Evolutionary conservation across 2,113 vertebrate species (phyloP).

Genomic region (Poeciliopsis turrubarensis): DNA sequence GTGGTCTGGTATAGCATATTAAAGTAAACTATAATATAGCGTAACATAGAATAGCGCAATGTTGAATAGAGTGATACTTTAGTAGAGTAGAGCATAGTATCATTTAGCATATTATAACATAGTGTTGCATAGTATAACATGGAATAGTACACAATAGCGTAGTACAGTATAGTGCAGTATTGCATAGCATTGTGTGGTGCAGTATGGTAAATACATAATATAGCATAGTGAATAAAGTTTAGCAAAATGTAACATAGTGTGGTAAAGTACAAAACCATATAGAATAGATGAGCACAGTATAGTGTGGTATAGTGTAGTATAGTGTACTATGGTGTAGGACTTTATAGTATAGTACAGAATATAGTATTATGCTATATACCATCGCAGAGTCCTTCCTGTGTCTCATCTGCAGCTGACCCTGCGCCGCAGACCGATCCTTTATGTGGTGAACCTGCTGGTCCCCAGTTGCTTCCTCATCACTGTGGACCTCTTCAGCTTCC

Average conservation of each 20-base stretch:
- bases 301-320: not conserved
- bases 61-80: not conserved
- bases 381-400: not conserved
- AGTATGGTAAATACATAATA: not conserved
- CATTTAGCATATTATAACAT: too few relatives aligned
- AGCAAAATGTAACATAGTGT: not conserved
- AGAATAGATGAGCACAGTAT: not conserved
- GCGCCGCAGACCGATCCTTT: constrained; percentile 47
- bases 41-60: not conserved
- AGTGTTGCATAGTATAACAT: too few relatives aligned
- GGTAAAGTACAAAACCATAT: not conserved
- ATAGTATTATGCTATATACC: too few relatives aligned
- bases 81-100: not conserved
- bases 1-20: not conserved
- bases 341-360: not conserved
- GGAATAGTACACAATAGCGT: not conserved
- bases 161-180: not conserved
- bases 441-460: constrained; percentile 80
- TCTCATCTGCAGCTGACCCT: constrained; percentile 22
- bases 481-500: constrained; percentile 82
- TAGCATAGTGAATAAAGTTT: not conserved
- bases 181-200: not conserved
- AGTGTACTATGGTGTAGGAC: too few relatives aligned
- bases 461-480: constrained; percentile 81
- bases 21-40: too few relatives aligned